These are phyloP conservation scores for Carapus acus DNA, from an alignment of 2,797 vertebrate species.

Conservation along the genomic window DNA sequence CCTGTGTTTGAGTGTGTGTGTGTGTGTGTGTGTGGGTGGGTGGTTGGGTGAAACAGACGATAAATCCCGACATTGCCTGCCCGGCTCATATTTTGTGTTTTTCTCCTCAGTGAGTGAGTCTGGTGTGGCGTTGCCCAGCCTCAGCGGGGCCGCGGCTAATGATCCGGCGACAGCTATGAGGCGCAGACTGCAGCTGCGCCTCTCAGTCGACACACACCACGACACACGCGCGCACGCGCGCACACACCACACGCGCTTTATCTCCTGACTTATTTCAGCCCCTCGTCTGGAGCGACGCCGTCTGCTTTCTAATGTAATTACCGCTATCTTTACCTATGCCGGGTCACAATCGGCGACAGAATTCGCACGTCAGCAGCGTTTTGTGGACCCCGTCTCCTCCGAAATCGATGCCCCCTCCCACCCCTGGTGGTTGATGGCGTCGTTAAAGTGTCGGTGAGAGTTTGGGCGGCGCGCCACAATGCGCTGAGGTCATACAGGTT, in stretches of 20 bases:
- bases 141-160: slow-evolving; percentile 67
- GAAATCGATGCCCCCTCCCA: not conserved
- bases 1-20: slow-evolving; percentile 21
- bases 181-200: slow-evolving; percentile 42
- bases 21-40: slow-evolving; percentile 25
- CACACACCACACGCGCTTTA: slow-evolving; percentile 33
- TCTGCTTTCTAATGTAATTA: slow-evolving; percentile 15
- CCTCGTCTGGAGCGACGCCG: slow-evolving; percentile 2
- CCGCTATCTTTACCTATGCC: slow-evolving; percentile 18
- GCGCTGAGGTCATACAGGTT: not conserved
- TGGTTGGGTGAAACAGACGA: slow-evolving; percentile 34
- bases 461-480: slow-evolving; percentile 1
- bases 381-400: not conserved
- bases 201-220: slow-evolving; percentile 11
- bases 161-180: slow-evolving; percentile 55
- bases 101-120: slow-evolving; percentile 46
- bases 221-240: too few species aligned
- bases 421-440: slow-evolving; percentile 9
- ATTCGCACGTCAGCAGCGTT: slow-evolving; percentile 13
- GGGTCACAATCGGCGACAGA: not conserved
- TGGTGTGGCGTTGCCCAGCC: slow-evolving; percentile 54
- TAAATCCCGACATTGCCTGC: slow-evolving; percentile 50
- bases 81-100: slow-evolving; percentile 47
- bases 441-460: slow-evolving; percentile 4
- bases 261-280: slow-evolving; percentile 15